A percentile compares a stretch with the other conserved stretches of the same genome.
phyloP scores from a whole-genome alignment of 1,140 invertebrate species.

The Tetragonula clypearis region DNA sequence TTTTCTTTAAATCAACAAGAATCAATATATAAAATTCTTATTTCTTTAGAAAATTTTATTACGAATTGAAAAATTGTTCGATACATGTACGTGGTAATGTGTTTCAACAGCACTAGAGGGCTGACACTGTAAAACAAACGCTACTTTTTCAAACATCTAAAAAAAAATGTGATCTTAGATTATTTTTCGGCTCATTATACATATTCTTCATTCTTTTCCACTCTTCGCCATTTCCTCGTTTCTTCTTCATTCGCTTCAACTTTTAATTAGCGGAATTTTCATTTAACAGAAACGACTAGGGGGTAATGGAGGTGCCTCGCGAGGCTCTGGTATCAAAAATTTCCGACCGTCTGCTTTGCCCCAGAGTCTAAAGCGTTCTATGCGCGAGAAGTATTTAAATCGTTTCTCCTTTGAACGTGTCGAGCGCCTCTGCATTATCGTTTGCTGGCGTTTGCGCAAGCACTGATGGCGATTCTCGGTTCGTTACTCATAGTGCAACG shows the following conservation, averaged over 20 bases:
- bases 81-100: neutral
- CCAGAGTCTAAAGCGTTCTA: slow-evolving; percentile 2
- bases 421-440: slow-evolving; percentile 18
- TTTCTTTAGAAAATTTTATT: neutral
- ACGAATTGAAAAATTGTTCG: neutral
- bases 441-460: slow-evolving; percentile 34
- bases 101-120: too few relatives aligned
- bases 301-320: neutral
- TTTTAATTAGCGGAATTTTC: slow-evolving; percentile 24
- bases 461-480: slow-evolving; percentile 36
- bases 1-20: neutral
- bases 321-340: slow-evolving; percentile 18
- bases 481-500: slow-evolving; percentile 31
- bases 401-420: slow-evolving; percentile 33
- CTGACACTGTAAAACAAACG: too few relatives aligned
- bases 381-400: slow-evolving; percentile 23
- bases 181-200: too few relatives aligned
- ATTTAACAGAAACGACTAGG: neutral
- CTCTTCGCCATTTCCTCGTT: neutral
- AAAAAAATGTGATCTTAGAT: too few relatives aligned
- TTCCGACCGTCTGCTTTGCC: slow-evolving; percentile 12
- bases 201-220: too few relatives aligned
- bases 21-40: neutral
- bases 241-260: neutral
- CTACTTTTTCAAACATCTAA: too few relatives aligned